Evolutionary conservation across 2,797 vertebrate genomes (phyloP), one percentile per base, ranked within the genome.

Genomic region (Pseudochirops corinnae): DNA sequence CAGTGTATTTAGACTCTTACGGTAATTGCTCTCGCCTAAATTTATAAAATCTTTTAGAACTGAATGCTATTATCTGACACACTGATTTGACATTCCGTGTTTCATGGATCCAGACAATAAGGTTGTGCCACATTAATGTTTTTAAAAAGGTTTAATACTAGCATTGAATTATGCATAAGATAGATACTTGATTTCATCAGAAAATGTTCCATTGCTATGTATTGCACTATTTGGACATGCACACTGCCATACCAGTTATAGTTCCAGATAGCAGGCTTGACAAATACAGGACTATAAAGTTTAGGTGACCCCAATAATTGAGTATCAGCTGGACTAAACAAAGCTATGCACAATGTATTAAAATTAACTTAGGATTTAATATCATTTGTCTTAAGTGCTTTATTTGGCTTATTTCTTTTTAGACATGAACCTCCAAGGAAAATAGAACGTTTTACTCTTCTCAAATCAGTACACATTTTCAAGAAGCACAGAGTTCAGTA

Each of bases 401-500:
- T 93, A 39, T 95, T 95, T 90, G 95, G 92, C 95, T 93, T 97
- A 56, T 96, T 97, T 95, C 94, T 96, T 98, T 96, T 92, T 94
- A 99, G 99, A 92, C 98, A 98, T 56, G 99, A 99, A 90, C 99
- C 99, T 39, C 98, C 98, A 0, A 99, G 98, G 96, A 99, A 98
- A 46, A 99, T 99, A 60, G 99, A 99, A 92, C 99, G 99, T 94
- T 82, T 99, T 0, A 99, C 99, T 0, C 98, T 99, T 92, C 98
- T 99, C 94, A 99, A 99, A 97, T 99, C 99, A 0, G 98, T 99
- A 93, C 99, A 99, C 98, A 99, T 99, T 98, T 99, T 99, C 98
- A 99, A 99, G 98, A 99, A 99, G 91, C 99, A 99, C 98, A 98
- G 99, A 97, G 99, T 99, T 94, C 99, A 99, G 97, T 99, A 99